Evolutionary conservation across 1,140 invertebrate genomes (phyloP), one percentile per base, ranked within the genome.

Genomic region (Odontomachus brunneus): DNA sequence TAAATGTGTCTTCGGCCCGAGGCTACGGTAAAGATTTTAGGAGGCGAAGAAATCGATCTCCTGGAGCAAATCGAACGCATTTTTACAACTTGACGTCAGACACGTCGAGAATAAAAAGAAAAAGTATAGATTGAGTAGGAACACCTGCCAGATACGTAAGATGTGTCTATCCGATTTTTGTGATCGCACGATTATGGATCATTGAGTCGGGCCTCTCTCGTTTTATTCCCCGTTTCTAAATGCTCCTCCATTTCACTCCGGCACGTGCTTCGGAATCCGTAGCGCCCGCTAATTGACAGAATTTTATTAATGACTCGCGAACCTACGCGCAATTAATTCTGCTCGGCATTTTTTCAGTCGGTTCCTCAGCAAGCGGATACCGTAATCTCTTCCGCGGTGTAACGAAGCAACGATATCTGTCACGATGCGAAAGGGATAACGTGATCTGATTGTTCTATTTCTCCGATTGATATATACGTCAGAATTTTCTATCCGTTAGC

Each of bases 41-140:
- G 57, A 55, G 65, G 15, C 69, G 22, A 63, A 71, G 73, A 87
- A 83, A 87, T 67, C 78, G 78, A 88, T 85, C 83, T 83, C 55
- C 57, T 78, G n/a, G 38, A 48, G 65, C 65, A 80, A 80, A 80
- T 80, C 75, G 19, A 84, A 66, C 85, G 84, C 84, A 75, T 86
- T 86, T 86, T 86, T 76, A 62, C n/a, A 7, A 11, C 14, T 49
- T 59, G 84, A 86, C 82, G 67, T 85, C 51, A 84, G 53, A 67
- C 38, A 48, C 26, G 67, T 44, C 66, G 60, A 67, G 19, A 22
- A 57, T 26, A 38, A 38, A 67, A 85, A 67, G 48, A 76, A 63
- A 71, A 82, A 53, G 49, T 49, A 19, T 38, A 82, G 69, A 74
- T 51, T 19, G 9, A 82, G 78, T 51, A 63, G 55, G 33, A 82